Evolutionary conservation across 1,140 invertebrate genomes (phyloP), one percentile per base, ranked within the genome.

Genomic region (Drosophila leontia): DNA sequence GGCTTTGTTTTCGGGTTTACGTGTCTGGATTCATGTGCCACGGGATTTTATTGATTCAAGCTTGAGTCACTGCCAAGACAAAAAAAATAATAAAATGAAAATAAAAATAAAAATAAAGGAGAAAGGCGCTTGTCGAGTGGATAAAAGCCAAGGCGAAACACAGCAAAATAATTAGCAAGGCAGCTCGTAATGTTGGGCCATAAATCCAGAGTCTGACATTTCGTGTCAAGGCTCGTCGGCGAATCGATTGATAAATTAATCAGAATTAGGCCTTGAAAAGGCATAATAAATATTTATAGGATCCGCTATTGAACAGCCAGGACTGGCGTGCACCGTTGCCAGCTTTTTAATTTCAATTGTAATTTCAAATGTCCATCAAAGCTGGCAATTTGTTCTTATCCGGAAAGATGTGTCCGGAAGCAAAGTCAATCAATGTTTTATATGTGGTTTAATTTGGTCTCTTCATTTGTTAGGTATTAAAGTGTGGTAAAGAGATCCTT

Each of bases 171-270:
- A 82, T 82, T 83, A 82, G 75, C 80, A 55, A 82, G 80, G 67
- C 69, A 74, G 75, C 45, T 84, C 58, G 65, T 74, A 87, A 80
- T 80, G 72, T 71, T 78, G 64, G 68, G 77, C 67, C 65, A 88
- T 87, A 87, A 88, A 88, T 87, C 79, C 68, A 64, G 51, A 37
- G 63, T 42, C 82, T 86, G 82, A 83, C 84, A 77, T 87, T 88
- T 80, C 84, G 72, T 87, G 84, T 87, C 84, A 87, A 87, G 84
- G 84, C 84, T 80, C 65, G 47, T 35, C 78, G 50, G 37, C 62
- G 26, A 88, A 84, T 87, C 84, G 84, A 88, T 87, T 84, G 84
- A 87, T 88, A 84, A 87, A 87, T 88, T 87, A 87, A 87, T 87
- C 80, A 75, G 63, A 84, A 87, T 87, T 71, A 84, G 84, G 51